phyloP scores from a whole-genome alignment of 1,140 invertebrate species.

The Drosophila grimshawi region DNA sequence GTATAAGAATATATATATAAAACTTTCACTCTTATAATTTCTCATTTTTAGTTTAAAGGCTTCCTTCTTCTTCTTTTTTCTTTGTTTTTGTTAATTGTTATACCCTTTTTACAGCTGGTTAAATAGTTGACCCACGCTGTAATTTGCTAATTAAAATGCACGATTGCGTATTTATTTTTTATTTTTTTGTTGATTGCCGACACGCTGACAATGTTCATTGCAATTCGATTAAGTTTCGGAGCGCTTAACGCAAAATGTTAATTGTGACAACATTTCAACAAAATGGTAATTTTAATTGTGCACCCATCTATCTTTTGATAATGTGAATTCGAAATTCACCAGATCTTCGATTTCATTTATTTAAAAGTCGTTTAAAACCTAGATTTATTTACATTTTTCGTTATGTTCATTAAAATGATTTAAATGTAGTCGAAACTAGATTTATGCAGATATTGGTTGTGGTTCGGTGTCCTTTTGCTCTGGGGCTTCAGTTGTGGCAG shows the following conservation, averaged over 20 bases:
- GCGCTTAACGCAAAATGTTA: constrained; percentile 35
- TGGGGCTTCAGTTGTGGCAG: not conserved
- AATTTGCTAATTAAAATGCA: constrained; percentile 74
- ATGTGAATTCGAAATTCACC: not conserved
- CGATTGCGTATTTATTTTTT: constrained; percentile 38
- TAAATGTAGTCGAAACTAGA: not conserved
- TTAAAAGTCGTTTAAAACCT: no score
- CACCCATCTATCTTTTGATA: not conserved
- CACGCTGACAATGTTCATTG: constrained; percentile 71
- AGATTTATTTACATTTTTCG: not conserved
- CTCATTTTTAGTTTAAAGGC: no score
- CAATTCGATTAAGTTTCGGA: constrained; percentile 70
- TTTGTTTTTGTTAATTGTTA: not conserved
- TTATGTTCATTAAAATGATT: not conserved
- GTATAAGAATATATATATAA: no score
- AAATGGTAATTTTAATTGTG: constrained; percentile 32
- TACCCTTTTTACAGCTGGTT: not conserved
- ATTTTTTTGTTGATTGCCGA: constrained; percentile 32
- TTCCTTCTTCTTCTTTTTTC: not conserved
- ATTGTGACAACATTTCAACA: constrained; percentile 46
- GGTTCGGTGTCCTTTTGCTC: not conserved
- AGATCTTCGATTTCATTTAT: not conserved
- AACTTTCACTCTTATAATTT: no score
- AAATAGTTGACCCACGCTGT: constrained; percentile 4
- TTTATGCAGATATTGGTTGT: not conserved